phyloP scores from a whole-genome alignment of 1,140 invertebrate genomes.

The Orius insidiosus region DNA sequence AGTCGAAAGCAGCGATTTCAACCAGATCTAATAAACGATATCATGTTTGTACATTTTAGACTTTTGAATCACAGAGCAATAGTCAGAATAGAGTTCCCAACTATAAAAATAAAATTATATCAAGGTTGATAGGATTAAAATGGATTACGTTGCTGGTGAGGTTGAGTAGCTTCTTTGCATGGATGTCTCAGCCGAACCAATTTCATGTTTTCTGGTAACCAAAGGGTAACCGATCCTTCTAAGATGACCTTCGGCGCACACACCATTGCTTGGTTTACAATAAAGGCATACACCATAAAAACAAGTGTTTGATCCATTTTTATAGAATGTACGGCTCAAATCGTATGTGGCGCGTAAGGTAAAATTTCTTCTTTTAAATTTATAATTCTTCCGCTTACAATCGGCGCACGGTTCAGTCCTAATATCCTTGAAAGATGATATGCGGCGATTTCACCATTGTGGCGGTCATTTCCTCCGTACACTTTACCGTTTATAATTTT shows the following conservation, averaged over 20 bases:
- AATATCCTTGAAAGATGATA: conserved; percentile 74
- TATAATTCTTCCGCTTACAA: conserved; percentile 59
- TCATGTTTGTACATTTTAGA: conserved; percentile 23
- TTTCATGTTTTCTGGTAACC: conserved; percentile 51
- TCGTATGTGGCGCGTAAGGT: conserved; percentile 45
- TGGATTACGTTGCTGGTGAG: conserved; percentile 39
- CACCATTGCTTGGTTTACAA: conserved; percentile 60
- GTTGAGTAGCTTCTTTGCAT: conserved; percentile 72
- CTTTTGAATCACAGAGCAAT: conserved; percentile 49
- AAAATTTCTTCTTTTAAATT: conserved; percentile 56
- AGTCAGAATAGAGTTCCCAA: conserved; percentile 63
- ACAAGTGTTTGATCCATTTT: conserved; percentile 38
- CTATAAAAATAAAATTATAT: conserved; percentile 24
- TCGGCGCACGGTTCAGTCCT: conserved; percentile 56
- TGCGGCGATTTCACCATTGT: conserved; percentile 88
- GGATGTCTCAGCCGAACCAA: conserved; percentile 53
- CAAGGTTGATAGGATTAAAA: background rate
- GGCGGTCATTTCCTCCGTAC: conserved; percentile 76
- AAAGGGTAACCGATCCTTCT: conserved; percentile 71
- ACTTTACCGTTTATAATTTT: conserved; percentile 59
- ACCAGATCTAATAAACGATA: conserved; percentile 62
- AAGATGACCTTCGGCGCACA: conserved; percentile 57
- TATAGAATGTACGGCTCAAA: conserved; percentile 41
- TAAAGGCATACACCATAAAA: conserved; percentile 82
- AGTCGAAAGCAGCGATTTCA: conserved; percentile 80